Evolutionary conservation across 2,797 vertebrate genomes (phyloP), one percentile per base, ranked within the genome.

Genomic region (Manis pentadactyla): DNA sequence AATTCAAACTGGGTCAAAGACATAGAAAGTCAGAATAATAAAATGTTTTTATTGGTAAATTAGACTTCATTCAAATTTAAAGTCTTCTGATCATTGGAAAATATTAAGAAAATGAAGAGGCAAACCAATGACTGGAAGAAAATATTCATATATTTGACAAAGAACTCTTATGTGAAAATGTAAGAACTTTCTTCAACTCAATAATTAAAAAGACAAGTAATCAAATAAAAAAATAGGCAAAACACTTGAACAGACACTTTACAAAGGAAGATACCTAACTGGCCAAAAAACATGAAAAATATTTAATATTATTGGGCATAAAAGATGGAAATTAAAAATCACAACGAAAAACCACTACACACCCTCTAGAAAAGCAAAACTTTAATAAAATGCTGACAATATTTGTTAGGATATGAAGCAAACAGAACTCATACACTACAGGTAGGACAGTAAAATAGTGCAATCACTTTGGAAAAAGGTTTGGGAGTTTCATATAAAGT

Each of bases 91-190:
- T 46, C 37, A 57, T 42, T 71, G 64, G 63, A 92, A 82, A 91
- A 34, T 46, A 59, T 71, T 90, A 82, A 90, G 64, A 89, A 64
- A 78, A 89, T 42, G 25, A 79, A 39, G 61, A 68, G 69, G 51
- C 51, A 84, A 59, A 77, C 42, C 19, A 51, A 18, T 5, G 77
- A 39, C 53, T 64, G 4, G 25, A 74, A 83, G 25, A 89, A 37
- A 66, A 74, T 75, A 21, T 59, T 39, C 31, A 74, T 64, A 81
- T 83, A 31, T 57, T 59, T 90, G 86, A 89, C 61, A 90, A n/a
- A n/a, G n/a, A n/a, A 49, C 17, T 64, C 29, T 90, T 39, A 59
- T n/a, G 18, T 66, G 59, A 94, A 83, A 94, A 94, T 89, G 27
- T 7, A 64, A 90, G 39, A 25, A 83, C 7, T 89, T 74, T 68